phyloP scores from a whole-genome alignment of 2,888 invertebrate species.

The Agrotis segetum region DNA sequence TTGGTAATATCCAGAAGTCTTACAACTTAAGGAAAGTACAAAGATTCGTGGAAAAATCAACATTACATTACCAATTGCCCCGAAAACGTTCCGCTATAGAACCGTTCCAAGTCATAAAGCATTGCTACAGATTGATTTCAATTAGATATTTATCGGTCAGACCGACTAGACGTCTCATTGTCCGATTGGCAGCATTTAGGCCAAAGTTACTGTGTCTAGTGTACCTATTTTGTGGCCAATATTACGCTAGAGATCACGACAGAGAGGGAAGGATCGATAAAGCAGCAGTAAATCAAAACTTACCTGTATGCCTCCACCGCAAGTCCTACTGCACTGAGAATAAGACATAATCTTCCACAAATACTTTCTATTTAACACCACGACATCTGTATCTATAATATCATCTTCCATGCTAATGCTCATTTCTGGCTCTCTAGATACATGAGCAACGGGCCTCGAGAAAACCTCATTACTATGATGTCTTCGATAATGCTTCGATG shows the following conservation, averaged over 20 bases:
- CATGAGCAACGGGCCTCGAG: conserved; percentile 63
- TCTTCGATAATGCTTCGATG: conserved; percentile 81
- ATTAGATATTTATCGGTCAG: conserved; percentile 63
- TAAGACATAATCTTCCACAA: conserved; percentile 95
- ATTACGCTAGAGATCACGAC: conserved; percentile 6
- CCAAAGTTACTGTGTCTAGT: conserved; percentile 60
- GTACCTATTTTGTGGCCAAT: conserved; percentile 26
- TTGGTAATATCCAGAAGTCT: background rate
- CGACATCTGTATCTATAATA: conserved; percentile 78
- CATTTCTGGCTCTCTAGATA: conserved; percentile 71
- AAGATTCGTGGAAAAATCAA: conserved; percentile 21
- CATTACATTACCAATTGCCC: conserved; percentile 40
- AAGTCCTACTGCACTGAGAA: conserved; percentile 94
- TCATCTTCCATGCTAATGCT: conserved; percentile 71
- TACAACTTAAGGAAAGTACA: background rate
- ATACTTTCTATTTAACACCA: conserved; percentile 89
- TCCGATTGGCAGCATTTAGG: conserved; percentile 56
- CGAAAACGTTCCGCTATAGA: conserved; percentile 16
- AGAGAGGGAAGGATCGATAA: background rate
- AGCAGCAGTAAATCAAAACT: conserved; percentile 14
- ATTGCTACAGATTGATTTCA: conserved; percentile 62
- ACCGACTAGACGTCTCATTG: conserved; percentile 59
- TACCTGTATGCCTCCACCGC: conserved; percentile 95
- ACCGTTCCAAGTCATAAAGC: conserved; percentile 39
- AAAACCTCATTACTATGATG: conserved; percentile 81